phyloP scores from a whole-genome alignment of 2,113 vertebrate species.

The Aspidoscelis tigris region DNA sequence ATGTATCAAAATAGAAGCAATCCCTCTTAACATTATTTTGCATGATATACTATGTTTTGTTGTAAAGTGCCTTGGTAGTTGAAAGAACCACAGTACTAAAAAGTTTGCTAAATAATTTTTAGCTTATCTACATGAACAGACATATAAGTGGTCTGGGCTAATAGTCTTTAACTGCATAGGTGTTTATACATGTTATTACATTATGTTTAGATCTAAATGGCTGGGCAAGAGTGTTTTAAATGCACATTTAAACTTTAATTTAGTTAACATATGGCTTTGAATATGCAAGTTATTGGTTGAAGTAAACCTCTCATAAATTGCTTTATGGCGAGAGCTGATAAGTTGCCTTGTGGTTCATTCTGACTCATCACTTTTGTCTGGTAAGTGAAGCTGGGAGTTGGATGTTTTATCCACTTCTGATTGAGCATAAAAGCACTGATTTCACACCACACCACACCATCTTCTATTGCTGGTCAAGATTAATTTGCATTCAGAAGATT shows the following conservation, averaged over 20 bases:
- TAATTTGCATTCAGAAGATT: not conserved
- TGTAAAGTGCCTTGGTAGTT: no score
- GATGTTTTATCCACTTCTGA: conserved; percentile 10
- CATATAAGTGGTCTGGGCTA: not conserved
- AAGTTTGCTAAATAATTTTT: not conserved
- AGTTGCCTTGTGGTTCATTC: conserved; percentile 24
- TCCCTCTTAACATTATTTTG: no score
- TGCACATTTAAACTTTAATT: not conserved
- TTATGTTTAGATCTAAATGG: not conserved
- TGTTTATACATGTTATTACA: not conserved
- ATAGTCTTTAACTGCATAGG: not conserved
- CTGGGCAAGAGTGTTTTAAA: not conserved
- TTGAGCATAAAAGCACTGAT: conserved; percentile 10
- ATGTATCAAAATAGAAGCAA: no score
- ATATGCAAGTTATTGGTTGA: not conserved
- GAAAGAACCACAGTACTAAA: no score
- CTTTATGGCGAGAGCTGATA: conserved; percentile 13
- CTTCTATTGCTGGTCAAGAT: not conserved
- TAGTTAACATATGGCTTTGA: conserved; percentile 2
- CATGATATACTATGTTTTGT: no score
- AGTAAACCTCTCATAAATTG: conserved; percentile 9
- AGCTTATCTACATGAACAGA: not conserved
- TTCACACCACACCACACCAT: not conserved
- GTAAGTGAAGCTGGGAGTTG: conserved; percentile 17
- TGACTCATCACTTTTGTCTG: conserved; percentile 32